Percentiles rank a stretch among this genome's conserved stretches.
These are phyloP conservation scores for Sebastes minor DNA, from an alignment of 2,797 vertebrate genomes.

Conservation along the genomic window DNA sequence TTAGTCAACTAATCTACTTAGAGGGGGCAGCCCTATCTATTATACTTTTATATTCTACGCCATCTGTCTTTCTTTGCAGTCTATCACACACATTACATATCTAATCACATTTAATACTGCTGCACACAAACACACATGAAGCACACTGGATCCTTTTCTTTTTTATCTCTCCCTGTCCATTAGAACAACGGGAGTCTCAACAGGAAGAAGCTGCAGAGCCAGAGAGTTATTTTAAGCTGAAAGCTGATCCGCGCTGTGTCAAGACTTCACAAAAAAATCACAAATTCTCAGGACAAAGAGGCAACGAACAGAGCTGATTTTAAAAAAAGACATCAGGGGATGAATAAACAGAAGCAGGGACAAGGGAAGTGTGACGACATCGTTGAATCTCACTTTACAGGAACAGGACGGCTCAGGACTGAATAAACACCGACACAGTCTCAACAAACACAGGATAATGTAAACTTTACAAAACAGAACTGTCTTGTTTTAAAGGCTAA, in stretches of 20 bases:
- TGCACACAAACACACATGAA: background rate
- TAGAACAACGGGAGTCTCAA: background rate
- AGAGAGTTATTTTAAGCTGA: slow-evolving; percentile 19
- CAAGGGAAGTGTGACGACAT: background rate
- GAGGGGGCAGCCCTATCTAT: no score
- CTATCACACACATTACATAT: background rate
- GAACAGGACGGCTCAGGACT: background rate
- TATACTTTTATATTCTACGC: background rate
- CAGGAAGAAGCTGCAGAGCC: background rate
- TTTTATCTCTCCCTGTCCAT: background rate
- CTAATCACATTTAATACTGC: background rate
- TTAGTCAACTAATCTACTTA: no score
- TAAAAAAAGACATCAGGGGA: background rate
- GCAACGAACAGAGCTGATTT: background rate
- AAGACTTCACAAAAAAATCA: background rate
- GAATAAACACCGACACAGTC: background rate
- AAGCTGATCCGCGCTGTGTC: background rate
- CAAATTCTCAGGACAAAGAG: background rate
- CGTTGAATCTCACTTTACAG: background rate
- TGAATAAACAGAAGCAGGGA: background rate
- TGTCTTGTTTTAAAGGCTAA: background rate
- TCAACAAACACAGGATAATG: slow-evolving; percentile 10
- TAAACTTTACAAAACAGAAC: background rate
- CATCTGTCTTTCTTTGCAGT: background rate
- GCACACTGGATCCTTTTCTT: background rate